These are phyloP conservation scores for Micrastur ruficollis DNA, from an alignment of 2,797 vertebrate genomes.

Conservation along the genomic window DNA sequence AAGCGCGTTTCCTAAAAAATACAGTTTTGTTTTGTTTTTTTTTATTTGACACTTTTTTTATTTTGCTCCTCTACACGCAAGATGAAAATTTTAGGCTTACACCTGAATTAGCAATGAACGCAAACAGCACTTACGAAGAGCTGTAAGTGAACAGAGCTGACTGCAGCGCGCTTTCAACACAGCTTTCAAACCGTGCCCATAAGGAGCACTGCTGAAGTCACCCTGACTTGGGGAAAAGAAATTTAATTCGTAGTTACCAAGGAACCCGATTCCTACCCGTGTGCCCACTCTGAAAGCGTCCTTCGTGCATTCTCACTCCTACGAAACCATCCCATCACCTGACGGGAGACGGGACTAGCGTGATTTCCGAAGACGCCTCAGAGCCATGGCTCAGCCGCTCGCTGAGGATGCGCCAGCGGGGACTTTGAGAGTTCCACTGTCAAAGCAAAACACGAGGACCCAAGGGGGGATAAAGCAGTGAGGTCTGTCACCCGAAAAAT, in stretches of 20 bases:
- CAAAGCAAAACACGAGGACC: not conserved
- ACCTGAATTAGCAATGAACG: accelerated
- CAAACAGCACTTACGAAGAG: accelerated
- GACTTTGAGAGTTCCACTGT: not conserved
- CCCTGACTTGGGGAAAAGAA: not conserved
- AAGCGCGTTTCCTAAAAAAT: accelerated
- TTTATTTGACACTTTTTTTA: not conserved
- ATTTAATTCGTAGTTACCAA: not conserved
- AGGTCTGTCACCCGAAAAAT: not conserved
- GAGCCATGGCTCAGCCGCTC: not conserved
- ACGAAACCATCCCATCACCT: not conserved
- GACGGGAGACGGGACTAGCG: too few relatives aligned
- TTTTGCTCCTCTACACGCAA: not conserved
- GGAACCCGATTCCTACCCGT: not conserved
- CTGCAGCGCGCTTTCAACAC: accelerated
- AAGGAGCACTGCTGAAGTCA: not conserved
- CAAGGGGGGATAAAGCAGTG: not conserved
- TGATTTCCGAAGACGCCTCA: not conserved
- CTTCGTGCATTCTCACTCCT: accelerated
- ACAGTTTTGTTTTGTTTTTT: accelerated
- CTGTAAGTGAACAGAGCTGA: not conserved
- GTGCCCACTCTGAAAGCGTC: not conserved
- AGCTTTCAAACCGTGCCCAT: too few relatives aligned
- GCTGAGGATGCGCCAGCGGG: not conserved
- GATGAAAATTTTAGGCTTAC: not conserved